A percentile compares a stretch with the other conserved stretches of the same genome.
Evolutionary conservation across 2,113 vertebrate genomes (phyloP).

Genomic region (Phyllostomus discolor): DNA sequence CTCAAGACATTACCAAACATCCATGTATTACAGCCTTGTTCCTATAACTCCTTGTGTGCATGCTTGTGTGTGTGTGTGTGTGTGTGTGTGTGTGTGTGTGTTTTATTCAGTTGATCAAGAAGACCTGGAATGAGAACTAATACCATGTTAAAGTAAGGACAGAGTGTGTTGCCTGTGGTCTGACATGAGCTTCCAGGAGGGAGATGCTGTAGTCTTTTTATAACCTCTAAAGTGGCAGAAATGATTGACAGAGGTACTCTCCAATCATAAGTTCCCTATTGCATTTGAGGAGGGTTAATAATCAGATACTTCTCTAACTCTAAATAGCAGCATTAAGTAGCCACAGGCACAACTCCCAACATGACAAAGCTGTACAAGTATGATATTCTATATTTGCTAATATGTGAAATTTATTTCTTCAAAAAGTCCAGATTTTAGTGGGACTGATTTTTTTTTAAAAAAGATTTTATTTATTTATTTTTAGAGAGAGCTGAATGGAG

Average conservation of each 20-base stretch:
- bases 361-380: not conserved
- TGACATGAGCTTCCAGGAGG: not conserved
- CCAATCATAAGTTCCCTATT: not conserved
- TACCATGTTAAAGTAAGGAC: not conserved
- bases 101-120: not conserved
- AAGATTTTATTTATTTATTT: not conserved
- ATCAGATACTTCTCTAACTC: not conserved
- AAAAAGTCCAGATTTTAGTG: not conserved
- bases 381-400: not conserved
- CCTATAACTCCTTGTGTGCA: not conserved
- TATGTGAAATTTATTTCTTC: not conserved
- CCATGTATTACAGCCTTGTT: not conserved
- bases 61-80: not conserved
- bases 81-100: not conserved
- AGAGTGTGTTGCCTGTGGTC: not conserved
- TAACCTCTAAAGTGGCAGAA: not conserved
- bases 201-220: not conserved
- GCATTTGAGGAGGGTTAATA: not conserved
- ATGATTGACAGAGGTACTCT: not conserved
- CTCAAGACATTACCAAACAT: not conserved
- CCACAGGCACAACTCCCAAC: not conserved
- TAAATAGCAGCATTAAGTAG: not conserved
- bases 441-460: not conserved
- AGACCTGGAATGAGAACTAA: not conserved
- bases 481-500: too few species aligned